Percentiles rank a stretch among this genome's conserved stretches.
These are phyloP conservation scores for human DNA, from an alignment of 2,113 vertebrate genomes.

Conservation along the genomic window GRCh38 chrX:97482001-97482500, in stretches of 20 bases:
- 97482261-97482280: constrained; percentile 58
- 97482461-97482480: constrained; percentile 70
- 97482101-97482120: constrained; percentile 42
- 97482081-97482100: constrained; percentile 30
- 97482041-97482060: constrained; percentile 50
- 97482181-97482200: constrained; percentile 62
- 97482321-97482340: background rate
- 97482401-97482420: constrained; percentile 41
- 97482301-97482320: constrained; percentile 69
- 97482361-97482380: constrained; percentile 7
- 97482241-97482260: constrained; percentile 63
- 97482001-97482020: constrained; percentile 63
- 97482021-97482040: constrained; percentile 21
- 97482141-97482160: constrained; percentile 44
- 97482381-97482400: constrained; percentile 40
- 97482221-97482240: constrained; percentile 64
- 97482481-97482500: constrained; percentile 76
- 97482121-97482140: constrained; percentile 58
- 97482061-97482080: constrained; percentile 20
- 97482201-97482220: constrained; percentile 61
- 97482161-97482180: constrained; percentile 58
- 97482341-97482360: constrained; percentile 69
- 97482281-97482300: constrained; percentile 61
- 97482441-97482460: constrained; percentile 32
- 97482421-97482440: constrained; percentile 56